phyloP scores from a whole-genome alignment of 2,113 vertebrate species.

The Rhinolophus ferrumequinum region DNA sequence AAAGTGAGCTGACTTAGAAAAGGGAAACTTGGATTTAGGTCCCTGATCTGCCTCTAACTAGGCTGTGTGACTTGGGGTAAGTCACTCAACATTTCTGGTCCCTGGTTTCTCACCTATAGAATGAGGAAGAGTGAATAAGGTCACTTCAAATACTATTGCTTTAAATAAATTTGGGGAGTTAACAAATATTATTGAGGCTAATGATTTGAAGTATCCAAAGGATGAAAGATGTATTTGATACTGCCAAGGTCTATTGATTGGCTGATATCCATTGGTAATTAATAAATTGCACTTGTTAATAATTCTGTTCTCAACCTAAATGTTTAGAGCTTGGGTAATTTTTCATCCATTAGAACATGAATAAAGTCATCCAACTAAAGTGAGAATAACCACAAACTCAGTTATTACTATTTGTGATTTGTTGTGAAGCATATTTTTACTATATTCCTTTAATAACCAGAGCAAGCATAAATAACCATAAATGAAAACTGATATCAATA shows the following conservation, averaged over 20 bases:
- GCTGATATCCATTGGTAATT: not conserved
- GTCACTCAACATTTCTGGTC: not conserved
- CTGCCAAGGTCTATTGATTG: not conserved
- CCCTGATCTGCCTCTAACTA: not conserved
- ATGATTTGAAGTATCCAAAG: not conserved
- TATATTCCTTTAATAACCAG: not conserved
- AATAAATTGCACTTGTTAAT: not conserved
- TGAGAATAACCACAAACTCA: not conserved
- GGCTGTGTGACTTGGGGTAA: not conserved
- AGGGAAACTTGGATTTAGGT: not conserved
- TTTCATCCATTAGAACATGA: not conserved
- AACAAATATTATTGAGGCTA: slow-evolving; percentile 23
- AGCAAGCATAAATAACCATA: not conserved
- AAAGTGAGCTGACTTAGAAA: not conserved
- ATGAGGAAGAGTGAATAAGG: not conserved
- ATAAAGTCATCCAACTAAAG: not conserved
- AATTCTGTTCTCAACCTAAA: not conserved
- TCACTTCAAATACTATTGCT: not conserved
- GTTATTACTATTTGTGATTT: slow-evolving; percentile 1
- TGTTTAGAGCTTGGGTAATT: not conserved
- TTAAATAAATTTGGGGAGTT: not conserved
- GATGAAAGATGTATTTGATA: not conserved
- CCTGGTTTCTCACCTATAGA: not conserved
- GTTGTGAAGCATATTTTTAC: not conserved
- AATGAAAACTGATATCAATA: not conserved